Conservation (phyloP, 2,888 invertebrate genomes). For the Cerastoderma edule region DNA sequence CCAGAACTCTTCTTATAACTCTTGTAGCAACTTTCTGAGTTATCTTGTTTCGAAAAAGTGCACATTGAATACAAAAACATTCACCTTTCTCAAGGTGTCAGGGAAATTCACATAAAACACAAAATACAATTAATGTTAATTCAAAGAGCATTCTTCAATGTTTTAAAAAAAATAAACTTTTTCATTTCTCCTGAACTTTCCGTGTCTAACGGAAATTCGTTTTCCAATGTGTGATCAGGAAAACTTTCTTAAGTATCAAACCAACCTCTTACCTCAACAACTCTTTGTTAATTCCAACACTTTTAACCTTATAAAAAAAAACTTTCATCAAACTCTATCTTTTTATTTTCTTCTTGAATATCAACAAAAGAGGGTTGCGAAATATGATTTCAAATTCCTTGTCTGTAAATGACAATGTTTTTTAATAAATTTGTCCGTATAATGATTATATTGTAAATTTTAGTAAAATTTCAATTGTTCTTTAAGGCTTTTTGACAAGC, state of each 20-base stretch:
- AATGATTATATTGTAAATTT: no score
- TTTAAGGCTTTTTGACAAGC: no score
- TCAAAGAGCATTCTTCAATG: constrained; percentile 28
- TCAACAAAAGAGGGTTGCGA: no score
- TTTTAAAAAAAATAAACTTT: constrained; percentile 52
- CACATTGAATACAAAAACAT: constrained; percentile 16
- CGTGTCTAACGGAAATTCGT: constrained; percentile 37
- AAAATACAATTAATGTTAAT: constrained; percentile 37
- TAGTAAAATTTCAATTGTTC: no score
- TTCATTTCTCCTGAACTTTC: constrained; percentile 53
- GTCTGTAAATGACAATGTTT: no score
- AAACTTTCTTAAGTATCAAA: constrained; percentile 6
- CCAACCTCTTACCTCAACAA: no score
- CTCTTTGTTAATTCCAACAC: no score
- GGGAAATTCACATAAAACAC: constrained; percentile 40
- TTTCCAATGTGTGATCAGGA: constrained; percentile 15
- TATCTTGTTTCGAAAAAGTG: constrained; percentile 21
- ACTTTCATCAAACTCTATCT: no score
- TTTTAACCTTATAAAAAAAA: no score
- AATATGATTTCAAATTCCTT: no score
- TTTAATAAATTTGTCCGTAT: no score
- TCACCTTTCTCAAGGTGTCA: constrained; percentile 33
- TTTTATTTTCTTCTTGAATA: no score
- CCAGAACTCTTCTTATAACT: constrained; percentile 27
- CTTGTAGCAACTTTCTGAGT: constrained; percentile 6